These are phyloP conservation scores for rat (Rattus norvegicus) DNA, from an alignment of 2,113 vertebrate genomes.

Conservation along the genomic window GRCr8 NC_086034.1:48820001-48820500, in stretches of 20 bases:
- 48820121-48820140: too few species aligned
- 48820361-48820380: not conserved
- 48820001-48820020: too few species aligned
- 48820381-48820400: too few species aligned
- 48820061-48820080: too few species aligned
- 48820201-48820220: not conserved
- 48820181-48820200: not conserved
- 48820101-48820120: too few species aligned
- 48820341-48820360: not conserved
- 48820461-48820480: too few species aligned
- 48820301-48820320: not conserved
- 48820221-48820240: not conserved
- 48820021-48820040: too few species aligned
- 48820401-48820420: too few species aligned
- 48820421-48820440: too few species aligned
- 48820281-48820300: not conserved
- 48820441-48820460: too few species aligned
- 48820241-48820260: not conserved
- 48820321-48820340: not conserved
- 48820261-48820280: not conserved
- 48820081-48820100: too few species aligned
- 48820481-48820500: not conserved
- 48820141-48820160: not conserved
- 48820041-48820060: too few species aligned
- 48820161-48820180: not conserved